These are phyloP conservation scores for Cepaea hortensis DNA, from an alignment of 2,888 invertebrate genomes.

Conservation along the genomic window DNA sequence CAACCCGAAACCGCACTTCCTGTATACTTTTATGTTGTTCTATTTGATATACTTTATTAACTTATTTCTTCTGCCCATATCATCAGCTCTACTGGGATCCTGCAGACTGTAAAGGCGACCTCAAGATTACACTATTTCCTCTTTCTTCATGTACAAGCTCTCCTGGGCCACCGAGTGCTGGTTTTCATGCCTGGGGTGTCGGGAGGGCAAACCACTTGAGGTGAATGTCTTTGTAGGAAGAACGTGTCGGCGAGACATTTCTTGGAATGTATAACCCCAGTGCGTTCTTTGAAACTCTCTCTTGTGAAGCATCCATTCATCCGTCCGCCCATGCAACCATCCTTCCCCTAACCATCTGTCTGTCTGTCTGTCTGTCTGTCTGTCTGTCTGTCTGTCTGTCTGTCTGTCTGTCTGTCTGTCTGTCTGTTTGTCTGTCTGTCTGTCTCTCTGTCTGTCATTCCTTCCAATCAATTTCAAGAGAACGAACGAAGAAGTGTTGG, in stretches of 20 bases:
- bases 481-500: too few species aligned
- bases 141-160: not conserved
- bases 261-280: not conserved
- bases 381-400: not conserved
- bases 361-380: not conserved
- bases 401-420: not conserved
- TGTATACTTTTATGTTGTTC: too few species aligned
- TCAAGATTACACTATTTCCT: not conserved
- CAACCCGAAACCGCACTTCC: too few species aligned
- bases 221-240: not conserved
- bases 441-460: too few species aligned
- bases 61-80: too few species aligned
- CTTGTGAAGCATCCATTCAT: not conserved
- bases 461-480: too few species aligned
- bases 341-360: not conserved
- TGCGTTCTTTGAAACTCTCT: not conserved
- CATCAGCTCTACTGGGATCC: too few species aligned
- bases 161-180: not conserved
- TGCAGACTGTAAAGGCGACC: too few species aligned
- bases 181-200: not conserved
- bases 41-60: too few species aligned
- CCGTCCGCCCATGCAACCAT: not conserved
- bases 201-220: slow-evolving; percentile 14
- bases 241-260: not conserved
- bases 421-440: not conserved